Evolutionary conservation across 2,797 vertebrate species (phyloP), one percentile per base, ranked within the genome.

Genomic region (Eremophila alpestris): DNA sequence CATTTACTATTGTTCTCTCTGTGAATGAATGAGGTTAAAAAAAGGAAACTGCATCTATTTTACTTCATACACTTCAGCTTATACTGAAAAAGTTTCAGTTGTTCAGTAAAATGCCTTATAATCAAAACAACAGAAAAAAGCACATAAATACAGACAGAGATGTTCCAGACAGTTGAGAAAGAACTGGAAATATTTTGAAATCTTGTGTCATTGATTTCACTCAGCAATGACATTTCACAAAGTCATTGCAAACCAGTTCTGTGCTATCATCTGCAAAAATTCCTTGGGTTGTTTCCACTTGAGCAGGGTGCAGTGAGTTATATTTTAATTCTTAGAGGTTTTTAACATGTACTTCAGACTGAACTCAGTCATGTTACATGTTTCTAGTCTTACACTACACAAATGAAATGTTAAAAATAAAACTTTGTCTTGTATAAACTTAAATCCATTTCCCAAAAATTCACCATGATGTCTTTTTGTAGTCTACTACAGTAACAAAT

Each of bases 321-420:
- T 19, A 38, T 65, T 46, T 5, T 5, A 54, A 51, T 63, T 84
- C 41, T 55, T 64, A 11, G 11, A 5, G 1, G 0, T 2, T n/a
- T 73, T 64, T 32, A n/a, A 49, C 26, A 8, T 2, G 1, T 23
- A 30, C 16, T 29, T 18, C 16, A 60, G 54, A 32, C 16, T 30
- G 23, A 73, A 55, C 21, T 83, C 60, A 51, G 24, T 41, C 30
- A 15, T 1, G 3, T 46, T 23, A 18, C 1, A 3, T 3, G 0
- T 34, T 83, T 79, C 65, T 73, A 9, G 54, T 68, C 32, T 54
- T 38, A 43, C 0, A 26, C 18, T 14, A 46, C 24, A 12, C 3
- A 49, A 62, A 8, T 16, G 40, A 77, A 91, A 60, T 7, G 4
- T 45, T 83, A 86, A 77, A 87, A 68, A 78, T 48, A 80, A 69